Base-by-base conservation (phyloP, 92 coral and sea anemone species). In the Meandrina meandrites region DNA sequence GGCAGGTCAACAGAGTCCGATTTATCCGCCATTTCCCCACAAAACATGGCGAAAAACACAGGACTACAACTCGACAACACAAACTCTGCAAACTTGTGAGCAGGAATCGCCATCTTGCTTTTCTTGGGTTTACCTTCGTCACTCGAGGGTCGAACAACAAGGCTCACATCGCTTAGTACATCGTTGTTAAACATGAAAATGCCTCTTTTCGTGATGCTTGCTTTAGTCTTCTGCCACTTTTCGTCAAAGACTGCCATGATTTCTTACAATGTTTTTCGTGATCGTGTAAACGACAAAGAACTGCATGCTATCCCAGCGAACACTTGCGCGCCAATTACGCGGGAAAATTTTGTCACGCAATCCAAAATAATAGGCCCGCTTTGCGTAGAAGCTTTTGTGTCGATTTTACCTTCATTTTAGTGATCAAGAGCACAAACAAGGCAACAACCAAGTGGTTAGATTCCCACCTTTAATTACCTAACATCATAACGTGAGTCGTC, bases 21-120 rank as follows among this genome's bases (percentile, higher is more conserved):
- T 40, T 27, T 78, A 37, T 78, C 81, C 66, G 81, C 62, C 81
- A 56, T 48, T 78, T 78, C 24, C 13, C 81, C 64, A 40, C 67
- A 78, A 27, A 78, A 78, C 81, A 78, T 78, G 60, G 81, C 81
- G 81, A 45, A 78, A 56, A 78, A 78, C 34, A 78, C 81, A 11
- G 81, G 81, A 78, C 81, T 78, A 34, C 64, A 50, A 50, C 18
- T 47, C 36, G 81, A 27, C 81, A 78, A 56, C 36, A 78, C 67
- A 56, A 50, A 78, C 81, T 78, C 48, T 22, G 48, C 67, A 56
- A 50, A 78, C 81, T 78, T 78, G 81, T 78, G 81, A 4, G 81
- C 81, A 16, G 81, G 81, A 47, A 78, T 78, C 62, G 40, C 81
- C 62, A 78, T 80, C 84, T 35, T 50, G 62, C 40, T 14, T 78